Conservation (phyloP, 2,888 invertebrate genomes). For the Amaurobius ferox region DNA sequence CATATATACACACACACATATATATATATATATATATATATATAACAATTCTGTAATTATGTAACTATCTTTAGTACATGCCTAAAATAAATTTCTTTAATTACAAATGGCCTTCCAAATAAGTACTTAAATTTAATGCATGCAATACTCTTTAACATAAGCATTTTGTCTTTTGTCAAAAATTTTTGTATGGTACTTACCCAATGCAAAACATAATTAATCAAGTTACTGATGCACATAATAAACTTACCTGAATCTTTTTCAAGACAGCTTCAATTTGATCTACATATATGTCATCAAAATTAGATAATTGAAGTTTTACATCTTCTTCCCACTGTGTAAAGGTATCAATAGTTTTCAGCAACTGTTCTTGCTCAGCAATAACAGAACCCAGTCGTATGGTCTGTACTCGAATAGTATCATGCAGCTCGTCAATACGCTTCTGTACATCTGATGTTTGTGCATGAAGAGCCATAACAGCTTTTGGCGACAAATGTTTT, state of each 20-base stretch:
- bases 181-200: too few species aligned
- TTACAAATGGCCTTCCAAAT: too few species aligned
- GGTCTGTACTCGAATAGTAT: slow-evolving; percentile 35
- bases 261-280: slow-evolving; percentile 88
- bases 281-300: slow-evolving; percentile 88
- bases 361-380: slow-evolving; percentile 89
- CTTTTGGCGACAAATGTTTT: slow-evolving; percentile 57
- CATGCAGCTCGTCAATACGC: slow-evolving; percentile 60
- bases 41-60: too few species aligned
- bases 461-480: slow-evolving; percentile 54
- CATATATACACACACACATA: too few species aligned
- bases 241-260: slow-evolving; percentile 80
- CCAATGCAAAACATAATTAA: too few species aligned
- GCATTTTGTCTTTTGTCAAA: too few species aligned
- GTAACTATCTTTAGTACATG: too few species aligned
- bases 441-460: slow-evolving; percentile 63
- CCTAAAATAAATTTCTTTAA: too few species aligned
- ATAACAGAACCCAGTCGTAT: slow-evolving; percentile 79
- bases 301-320: slow-evolving; percentile 78
- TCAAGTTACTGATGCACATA: too few species aligned
- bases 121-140: too few species aligned
- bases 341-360: slow-evolving; percentile 61
- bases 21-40: too few species aligned
- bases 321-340: slow-evolving; percentile 63
- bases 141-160: too few species aligned